Evolutionary conservation across 1,140 invertebrate genomes (phyloP).

Genomic region (Oncopodura yosiiana): DNA sequence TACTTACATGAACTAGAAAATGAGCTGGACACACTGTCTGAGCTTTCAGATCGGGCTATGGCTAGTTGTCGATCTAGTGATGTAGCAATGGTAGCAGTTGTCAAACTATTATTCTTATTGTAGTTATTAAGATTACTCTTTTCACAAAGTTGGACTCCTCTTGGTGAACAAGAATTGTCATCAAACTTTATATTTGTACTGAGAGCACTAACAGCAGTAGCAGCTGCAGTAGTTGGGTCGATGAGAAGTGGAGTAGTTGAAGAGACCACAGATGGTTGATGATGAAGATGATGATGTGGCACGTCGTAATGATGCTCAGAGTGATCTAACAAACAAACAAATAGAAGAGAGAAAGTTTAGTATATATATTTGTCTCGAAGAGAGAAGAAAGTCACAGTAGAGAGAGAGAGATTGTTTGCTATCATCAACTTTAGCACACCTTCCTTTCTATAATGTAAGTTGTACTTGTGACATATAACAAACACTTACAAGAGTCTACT

Average conservation of each 20-base stretch:
- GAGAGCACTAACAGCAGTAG: slow-evolving; percentile 9
- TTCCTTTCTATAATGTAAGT: no score
- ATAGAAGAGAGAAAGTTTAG: not conserved
- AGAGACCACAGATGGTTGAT: slow-evolving; percentile 8
- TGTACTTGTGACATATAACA: no score
- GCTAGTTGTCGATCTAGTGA: slow-evolving; percentile 57
- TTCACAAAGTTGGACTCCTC: not conserved
- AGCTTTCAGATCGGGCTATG: slow-evolving; percentile 55
- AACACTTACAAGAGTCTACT: no score
- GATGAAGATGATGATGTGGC: slow-evolving; percentile 51
- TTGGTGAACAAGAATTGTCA: not conserved
- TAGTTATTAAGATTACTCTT: not conserved
- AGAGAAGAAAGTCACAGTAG: no score
- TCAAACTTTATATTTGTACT: not conserved
- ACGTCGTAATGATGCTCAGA: slow-evolving; percentile 78
- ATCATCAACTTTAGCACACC: no score
- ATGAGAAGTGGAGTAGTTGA: not conserved
- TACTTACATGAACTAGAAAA: slow-evolving; percentile 43
- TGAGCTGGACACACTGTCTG: slow-evolving; percentile 57
- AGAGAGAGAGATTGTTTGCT: no score
- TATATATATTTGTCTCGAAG: no score
- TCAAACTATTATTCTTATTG: slow-evolving; percentile 13
- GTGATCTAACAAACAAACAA: slow-evolving; percentile 11
- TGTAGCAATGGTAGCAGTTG: slow-evolving; percentile 14
- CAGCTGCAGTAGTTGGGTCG: slow-evolving; percentile 3